phyloP scores from a whole-genome alignment of 1,140 invertebrate genomes.

The Odontomachus brunneus region DNA sequence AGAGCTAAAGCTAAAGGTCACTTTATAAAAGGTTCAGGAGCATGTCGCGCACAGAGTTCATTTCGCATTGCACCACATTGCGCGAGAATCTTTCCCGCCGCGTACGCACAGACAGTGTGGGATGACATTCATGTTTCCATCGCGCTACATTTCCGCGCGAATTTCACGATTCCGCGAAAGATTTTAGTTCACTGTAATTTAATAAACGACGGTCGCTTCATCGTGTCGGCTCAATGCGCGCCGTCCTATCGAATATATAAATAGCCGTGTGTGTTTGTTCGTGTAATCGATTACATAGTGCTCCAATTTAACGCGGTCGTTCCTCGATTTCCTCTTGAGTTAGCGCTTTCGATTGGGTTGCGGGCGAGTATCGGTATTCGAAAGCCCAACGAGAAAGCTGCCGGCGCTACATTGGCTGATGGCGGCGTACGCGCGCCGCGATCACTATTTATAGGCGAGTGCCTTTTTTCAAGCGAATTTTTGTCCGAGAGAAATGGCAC shows the following conservation, averaged over 20 bases:
- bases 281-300: slow-evolving; percentile 13
- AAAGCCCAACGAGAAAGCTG: slow-evolving; percentile 23
- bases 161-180: not conserved
- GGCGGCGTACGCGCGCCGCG: not conserved
- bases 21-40: no score
- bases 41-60: no score
- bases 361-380: slow-evolving; percentile 28
- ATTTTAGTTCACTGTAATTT: slow-evolving; percentile 32
- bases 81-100: no score
- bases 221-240: slow-evolving; percentile 11
- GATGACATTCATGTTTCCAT: not conserved
- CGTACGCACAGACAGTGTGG: no score
- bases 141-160: not conserved
- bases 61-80: no score
- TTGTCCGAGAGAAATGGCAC: not conserved
- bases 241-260: not conserved
- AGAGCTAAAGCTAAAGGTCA: no score
- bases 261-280: slow-evolving; percentile 26
- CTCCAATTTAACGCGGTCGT: slow-evolving; percentile 4
- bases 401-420: slow-evolving; percentile 8
- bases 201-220: slow-evolving; percentile 21
- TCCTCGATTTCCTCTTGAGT: slow-evolving; percentile 58
- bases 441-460: slow-evolving; percentile 6
- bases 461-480: slow-evolving; percentile 3
- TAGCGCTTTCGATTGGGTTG: slow-evolving; percentile 38